Conservation (phyloP, 1,140 invertebrate genomes). For the Zaprionus nigranus region DNA sequence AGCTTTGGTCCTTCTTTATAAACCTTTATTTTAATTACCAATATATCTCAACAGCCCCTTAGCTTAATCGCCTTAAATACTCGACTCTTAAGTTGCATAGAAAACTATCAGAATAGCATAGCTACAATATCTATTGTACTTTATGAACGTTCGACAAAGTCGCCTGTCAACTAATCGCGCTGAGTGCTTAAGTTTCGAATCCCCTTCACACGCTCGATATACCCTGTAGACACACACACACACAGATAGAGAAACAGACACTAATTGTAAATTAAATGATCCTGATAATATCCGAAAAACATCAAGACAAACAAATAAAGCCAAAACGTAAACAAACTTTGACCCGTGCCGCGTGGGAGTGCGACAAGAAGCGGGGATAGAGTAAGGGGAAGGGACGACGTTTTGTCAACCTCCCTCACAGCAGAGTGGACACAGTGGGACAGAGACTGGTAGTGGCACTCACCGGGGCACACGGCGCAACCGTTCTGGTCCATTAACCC, state of each 20-base stretch:
- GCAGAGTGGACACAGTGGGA: conserved; percentile 1
- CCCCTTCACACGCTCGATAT: conserved; percentile 5
- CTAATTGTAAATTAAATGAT: conserved; percentile 84
- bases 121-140: neutral
- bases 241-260: conserved; percentile 22
- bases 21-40: neutral
- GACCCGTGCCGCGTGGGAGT: conserved; percentile 53
- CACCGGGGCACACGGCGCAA: conserved; percentile 76
- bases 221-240: neutral
- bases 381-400: neutral
- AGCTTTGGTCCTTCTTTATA: neutral
- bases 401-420: conserved; percentile 38
- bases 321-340: conserved; percentile 75
- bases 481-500: conserved; percentile 84
- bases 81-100: neutral
- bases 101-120: neutral
- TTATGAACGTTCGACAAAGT: neutral
- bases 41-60: neutral
- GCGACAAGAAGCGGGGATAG: neutral
- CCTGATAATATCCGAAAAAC: conserved; percentile 82
- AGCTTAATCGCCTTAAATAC: neutral
- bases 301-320: conserved; percentile 72
- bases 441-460: conserved; percentile 46
- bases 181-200: conserved; percentile 43
- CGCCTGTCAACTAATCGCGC: conserved; percentile 45